Base-by-base conservation (phyloP, 2,888 invertebrate species). In the Oegoconia quadripuncta region DNA sequence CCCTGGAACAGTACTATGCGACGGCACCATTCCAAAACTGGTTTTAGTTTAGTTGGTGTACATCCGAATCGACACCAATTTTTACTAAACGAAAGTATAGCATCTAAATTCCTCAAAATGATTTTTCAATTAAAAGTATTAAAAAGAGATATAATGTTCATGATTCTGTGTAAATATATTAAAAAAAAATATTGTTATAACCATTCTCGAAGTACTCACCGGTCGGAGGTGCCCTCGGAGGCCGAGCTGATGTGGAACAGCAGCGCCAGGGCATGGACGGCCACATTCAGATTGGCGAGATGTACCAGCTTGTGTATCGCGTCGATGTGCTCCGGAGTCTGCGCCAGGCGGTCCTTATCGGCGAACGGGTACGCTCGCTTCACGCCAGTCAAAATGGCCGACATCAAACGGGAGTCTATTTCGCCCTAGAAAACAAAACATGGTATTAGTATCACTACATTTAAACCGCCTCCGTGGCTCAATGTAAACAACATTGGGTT, bases 281-380 rank as follows among this genome's bases (percentile, higher is more conserved):
- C 78, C 1, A 82, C 73, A 59, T 90, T 91, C 52, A 93, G 90
- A 23, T 90, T 89, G 0, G 93, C 92, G 23, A 93, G 70, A 54
- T 95, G 94, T 3, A 95, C 93, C 9, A 95, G 88, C 55, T 92
- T 91, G 70, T 93, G 95, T 37, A 96, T 79, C 0, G 93, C 92
- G 59, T 93, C 90, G 12, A 93, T 77, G 59, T 95, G 93, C 15
- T 89, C 84, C 0, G 83, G 64, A 0, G 94, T 68, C 20, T 88
- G 83, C 0, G 81, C 66, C 3, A 83, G 39, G 0, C 90, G 78
- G 34, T 90, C 89, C 32, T 89, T 69, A 75, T 93, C 92, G 0
- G 96, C 93, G 81, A 92, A 96, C 0, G 95, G 95, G 80, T 93
- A 95, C 0, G 95, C 94, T 34, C 94, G 89, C 62, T 94, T 95